Evolutionary conservation across 2,888 invertebrate genomes (phyloP).

Genomic region (Kryphioiulus occultus): DNA sequence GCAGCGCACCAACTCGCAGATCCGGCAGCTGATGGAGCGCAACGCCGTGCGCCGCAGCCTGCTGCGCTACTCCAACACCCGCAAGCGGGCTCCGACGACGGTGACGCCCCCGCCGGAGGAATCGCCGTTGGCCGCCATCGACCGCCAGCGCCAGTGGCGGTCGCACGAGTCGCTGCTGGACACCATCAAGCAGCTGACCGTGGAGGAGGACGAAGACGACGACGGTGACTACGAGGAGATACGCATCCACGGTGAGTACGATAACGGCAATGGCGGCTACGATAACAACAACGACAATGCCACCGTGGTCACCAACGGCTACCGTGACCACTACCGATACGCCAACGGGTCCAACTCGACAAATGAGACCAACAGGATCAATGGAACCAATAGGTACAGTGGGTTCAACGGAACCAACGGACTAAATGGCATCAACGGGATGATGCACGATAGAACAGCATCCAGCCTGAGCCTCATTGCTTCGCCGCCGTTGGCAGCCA

Average conservation of each 20-base stretch:
- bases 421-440: too few relatives aligned
- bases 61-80: conserved; percentile 69
- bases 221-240: conserved; percentile 14
- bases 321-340: background rate
- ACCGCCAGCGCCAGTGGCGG: conserved; percentile 46
- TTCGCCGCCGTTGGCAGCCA: background rate
- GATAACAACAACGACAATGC: too few relatives aligned
- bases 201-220: conserved; percentile 37
- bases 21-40: conserved; percentile 79
- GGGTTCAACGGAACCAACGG: too few relatives aligned
- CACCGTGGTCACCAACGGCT: background rate
- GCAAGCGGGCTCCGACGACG: background rate
- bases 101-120: background rate
- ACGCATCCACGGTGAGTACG: background rate
- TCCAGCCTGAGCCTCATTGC: conserved; percentile 39
- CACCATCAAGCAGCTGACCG: conserved; percentile 50
- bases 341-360: background rate
- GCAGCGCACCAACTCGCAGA: conserved; percentile 61
- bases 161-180: conserved; percentile 50
- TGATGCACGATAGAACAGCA: background rate
- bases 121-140: background rate
- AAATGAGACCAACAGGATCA: too few relatives aligned
- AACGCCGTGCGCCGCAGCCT: conserved; percentile 82
- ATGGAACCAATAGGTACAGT: too few relatives aligned
- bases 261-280: too few relatives aligned